These are phyloP conservation scores for Cynoglossus semilaevis DNA, from an alignment of 2,113 vertebrate genomes.

Conservation along the genomic window DNA sequence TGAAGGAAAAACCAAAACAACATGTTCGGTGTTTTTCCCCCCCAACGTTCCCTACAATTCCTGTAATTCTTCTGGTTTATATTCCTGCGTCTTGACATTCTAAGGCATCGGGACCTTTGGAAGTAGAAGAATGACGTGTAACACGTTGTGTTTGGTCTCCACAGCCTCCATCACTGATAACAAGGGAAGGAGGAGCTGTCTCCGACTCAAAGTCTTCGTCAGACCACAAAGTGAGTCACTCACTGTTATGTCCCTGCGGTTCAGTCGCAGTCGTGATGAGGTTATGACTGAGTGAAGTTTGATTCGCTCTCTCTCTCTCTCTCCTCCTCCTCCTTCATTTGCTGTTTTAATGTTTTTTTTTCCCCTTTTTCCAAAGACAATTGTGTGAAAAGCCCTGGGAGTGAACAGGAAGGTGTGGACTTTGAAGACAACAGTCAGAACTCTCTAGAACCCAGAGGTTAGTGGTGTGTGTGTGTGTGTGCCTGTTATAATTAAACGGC, in stretches of 20 bases:
- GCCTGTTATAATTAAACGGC: not conserved
- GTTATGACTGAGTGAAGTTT: slow-evolving; percentile 32
- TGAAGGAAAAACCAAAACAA: no score
- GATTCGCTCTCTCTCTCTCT: slow-evolving; percentile 69
- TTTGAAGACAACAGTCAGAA: slow-evolving; percentile 98
- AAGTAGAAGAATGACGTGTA: not conserved
- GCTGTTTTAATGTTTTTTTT: no score
- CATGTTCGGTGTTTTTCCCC: no score
- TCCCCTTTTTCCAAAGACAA: slow-evolving; percentile 87
- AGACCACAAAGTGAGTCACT: slow-evolving; percentile 91
- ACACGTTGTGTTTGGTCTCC: slow-evolving; percentile 31
- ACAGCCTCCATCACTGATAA: slow-evolving; percentile 90
- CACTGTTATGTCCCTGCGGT: slow-evolving; percentile 25
- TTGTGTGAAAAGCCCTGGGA: slow-evolving; percentile 93
- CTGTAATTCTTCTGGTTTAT: no score
- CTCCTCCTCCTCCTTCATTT: slow-evolving; percentile 37
- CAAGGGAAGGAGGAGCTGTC: slow-evolving; percentile 88
- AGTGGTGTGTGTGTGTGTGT: slow-evolving; percentile 66
- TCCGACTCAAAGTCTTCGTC: slow-evolving; percentile 96
- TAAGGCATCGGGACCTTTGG: not conserved
- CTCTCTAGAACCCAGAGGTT: slow-evolving; percentile 98
- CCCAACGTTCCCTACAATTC: no score
- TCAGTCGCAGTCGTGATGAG: slow-evolving; percentile 20
- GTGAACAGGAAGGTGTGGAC: slow-evolving; percentile 93
- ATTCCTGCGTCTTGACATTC: no score